Percentiles rank a stretch among this genome's conserved stretches.
Evolutionary conservation across 2,888 invertebrate genomes (phyloP).

Genomic region (Salticus scenicus): DNA sequence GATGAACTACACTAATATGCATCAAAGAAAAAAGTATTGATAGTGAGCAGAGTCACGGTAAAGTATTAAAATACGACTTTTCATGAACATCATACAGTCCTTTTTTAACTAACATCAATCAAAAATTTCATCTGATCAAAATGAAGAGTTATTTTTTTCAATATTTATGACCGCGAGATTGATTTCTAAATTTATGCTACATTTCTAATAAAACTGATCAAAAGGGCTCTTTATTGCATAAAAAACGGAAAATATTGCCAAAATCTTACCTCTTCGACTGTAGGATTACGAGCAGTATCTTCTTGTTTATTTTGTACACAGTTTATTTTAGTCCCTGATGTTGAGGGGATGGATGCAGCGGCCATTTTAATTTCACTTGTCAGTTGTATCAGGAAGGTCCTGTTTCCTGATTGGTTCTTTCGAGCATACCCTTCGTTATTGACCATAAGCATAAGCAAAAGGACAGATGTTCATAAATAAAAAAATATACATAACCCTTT

Average conservation of each 20-base stretch:
- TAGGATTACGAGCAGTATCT: constrained; percentile 42
- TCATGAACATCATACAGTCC: no score
- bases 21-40: no score
- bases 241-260: not conserved
- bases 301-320: constrained; percentile 47
- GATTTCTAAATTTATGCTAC: not conserved
- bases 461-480: constrained; percentile 35
- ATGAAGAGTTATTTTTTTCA: constrained; percentile 37
- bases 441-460: constrained; percentile 44
- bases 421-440: constrained; percentile 62
- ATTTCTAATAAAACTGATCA: no score
- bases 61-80: no score
- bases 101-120: not conserved
- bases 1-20: no score
- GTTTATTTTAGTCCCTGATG: constrained; percentile 56
- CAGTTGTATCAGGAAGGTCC: constrained; percentile 67
- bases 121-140: constrained; percentile 33
- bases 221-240: not conserved
- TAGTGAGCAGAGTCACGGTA: no score
- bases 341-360: constrained; percentile 56
- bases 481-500: not conserved
- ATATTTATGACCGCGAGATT: constrained; percentile 51
- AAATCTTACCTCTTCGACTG: constrained; percentile 60
- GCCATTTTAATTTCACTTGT: constrained; percentile 69
- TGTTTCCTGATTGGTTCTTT: constrained; percentile 64